Conservation (phyloP, 2,888 invertebrate genomes). For the Cheilosia pagana region DNA sequence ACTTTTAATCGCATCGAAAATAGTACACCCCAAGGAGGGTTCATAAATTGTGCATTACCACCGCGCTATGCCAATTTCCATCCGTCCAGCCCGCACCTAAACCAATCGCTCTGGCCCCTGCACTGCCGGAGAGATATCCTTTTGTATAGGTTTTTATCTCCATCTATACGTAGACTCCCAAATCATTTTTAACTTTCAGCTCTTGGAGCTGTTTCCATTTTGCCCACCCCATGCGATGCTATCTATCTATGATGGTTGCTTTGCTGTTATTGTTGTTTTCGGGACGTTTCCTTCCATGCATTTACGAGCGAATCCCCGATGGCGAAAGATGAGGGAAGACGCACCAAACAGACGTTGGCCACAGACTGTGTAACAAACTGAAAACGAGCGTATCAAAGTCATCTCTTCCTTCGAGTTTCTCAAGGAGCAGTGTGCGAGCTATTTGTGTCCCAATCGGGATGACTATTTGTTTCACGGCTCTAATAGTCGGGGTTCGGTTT, state of each 20-base stretch:
- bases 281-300: slow-evolving; percentile 22
- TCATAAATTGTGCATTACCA: slow-evolving; percentile 45
- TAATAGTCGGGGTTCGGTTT: not conserved
- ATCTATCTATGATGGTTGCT: too few species aligned
- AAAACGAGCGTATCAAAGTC: slow-evolving; percentile 1
- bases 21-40: slow-evolving; percentile 42
- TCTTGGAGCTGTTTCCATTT: slow-evolving; percentile 40
- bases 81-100: slow-evolving; percentile 34
- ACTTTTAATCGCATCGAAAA: slow-evolving; percentile 49
- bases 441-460: not conserved
- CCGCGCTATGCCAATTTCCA: slow-evolving; percentile 36
- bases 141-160: slow-evolving; percentile 57
- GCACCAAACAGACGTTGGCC: slow-evolving; percentile 20
- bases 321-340: slow-evolving; percentile 27
- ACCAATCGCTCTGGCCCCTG: slow-evolving; percentile 21
- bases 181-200: slow-evolving; percentile 57
- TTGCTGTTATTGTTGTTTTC: slow-evolving; percentile 36
- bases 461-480: slow-evolving; percentile 11
- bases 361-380: not conserved
- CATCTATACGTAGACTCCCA: slow-evolving; percentile 60
- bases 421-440: not conserved
- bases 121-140: slow-evolving; percentile 30
- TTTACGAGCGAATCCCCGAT: slow-evolving; percentile 20
- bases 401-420: not conserved
- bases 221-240: slow-evolving; percentile 56